A percentile compares a stretch with the other conserved stretches of the same genome.
Conservation (phyloP, 2,113 vertebrate genomes). For the Ploceus nigricollis region DNA sequence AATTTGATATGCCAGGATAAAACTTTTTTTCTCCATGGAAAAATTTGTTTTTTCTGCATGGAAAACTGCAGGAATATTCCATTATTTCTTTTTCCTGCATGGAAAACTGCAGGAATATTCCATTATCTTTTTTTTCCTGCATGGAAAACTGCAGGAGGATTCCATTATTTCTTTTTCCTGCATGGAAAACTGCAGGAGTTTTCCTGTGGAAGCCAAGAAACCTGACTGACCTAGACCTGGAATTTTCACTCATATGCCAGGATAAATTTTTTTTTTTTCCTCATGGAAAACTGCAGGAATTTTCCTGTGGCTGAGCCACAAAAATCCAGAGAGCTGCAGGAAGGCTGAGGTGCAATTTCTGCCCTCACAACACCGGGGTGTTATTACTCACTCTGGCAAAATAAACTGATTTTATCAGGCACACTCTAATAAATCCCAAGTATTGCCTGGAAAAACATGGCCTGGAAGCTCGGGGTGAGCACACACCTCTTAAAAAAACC, state of each 20-base stretch:
- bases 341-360: background rate
- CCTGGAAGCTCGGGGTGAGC: background rate
- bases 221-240: background rate
- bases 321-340: background rate
- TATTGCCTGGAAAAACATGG: background rate
- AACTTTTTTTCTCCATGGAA: too few species aligned
- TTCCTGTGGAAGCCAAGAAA: background rate
- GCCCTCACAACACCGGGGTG: background rate
- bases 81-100: too few species aligned
- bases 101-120: background rate
- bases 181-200: background rate
- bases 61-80: background rate
- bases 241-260: background rate
- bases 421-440: background rate
- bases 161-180: too few species aligned
- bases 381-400: background rate
- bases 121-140: too few species aligned
- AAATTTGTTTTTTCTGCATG: too few species aligned
- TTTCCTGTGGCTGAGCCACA: background rate
- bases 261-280: background rate
- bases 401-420: background rate
- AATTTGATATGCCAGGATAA: background rate
- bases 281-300: background rate
- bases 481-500: constrained; percentile 41
- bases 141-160: background rate